phyloP scores from a whole-genome alignment of 2,888 invertebrate species.

The Smittia sp. region DNA sequence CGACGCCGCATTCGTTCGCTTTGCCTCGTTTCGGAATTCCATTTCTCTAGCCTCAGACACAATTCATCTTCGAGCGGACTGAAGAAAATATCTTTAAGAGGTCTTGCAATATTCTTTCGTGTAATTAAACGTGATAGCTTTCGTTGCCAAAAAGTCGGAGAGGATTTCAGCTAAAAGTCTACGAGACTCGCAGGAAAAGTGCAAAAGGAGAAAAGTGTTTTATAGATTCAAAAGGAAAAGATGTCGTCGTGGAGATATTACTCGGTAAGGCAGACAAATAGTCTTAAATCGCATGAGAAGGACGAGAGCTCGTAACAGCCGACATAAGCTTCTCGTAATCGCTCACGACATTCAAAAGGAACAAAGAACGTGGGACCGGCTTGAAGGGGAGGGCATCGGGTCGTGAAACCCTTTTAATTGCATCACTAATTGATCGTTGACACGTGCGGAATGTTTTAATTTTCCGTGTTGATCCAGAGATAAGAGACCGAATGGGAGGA shows the following conservation, averaged over 20 bases:
- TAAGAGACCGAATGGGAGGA: neutral
- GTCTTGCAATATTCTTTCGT: neutral
- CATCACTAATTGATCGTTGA: neutral
- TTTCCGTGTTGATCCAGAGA: conserved; percentile 7
- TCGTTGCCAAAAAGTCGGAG: neutral
- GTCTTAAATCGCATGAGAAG: neutral
- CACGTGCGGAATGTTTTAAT: conserved; percentile 23
- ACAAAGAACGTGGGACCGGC: neutral
- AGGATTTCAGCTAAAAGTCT: neutral
- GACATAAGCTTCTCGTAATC: conserved; percentile 6
- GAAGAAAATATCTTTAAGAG: neutral
- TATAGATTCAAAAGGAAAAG: neutral
- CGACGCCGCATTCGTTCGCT: conserved; percentile 11
- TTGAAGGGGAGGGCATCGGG: neutral
- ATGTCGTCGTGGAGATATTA: conserved; percentile 40
- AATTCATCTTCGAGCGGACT: neutral
- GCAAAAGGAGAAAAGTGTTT: neutral
- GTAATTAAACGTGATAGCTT: conserved; percentile 6
- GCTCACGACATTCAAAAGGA: neutral
- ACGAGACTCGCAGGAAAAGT: neutral
- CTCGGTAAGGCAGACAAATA: conserved; percentile 25
- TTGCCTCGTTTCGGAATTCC: neutral
- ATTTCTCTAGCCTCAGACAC: neutral
- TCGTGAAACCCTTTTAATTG: conserved; percentile 1
- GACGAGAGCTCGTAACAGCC: neutral